Conservation (phyloP, 2,888 invertebrate genomes). For the Cheilosia vulpina region DNA sequence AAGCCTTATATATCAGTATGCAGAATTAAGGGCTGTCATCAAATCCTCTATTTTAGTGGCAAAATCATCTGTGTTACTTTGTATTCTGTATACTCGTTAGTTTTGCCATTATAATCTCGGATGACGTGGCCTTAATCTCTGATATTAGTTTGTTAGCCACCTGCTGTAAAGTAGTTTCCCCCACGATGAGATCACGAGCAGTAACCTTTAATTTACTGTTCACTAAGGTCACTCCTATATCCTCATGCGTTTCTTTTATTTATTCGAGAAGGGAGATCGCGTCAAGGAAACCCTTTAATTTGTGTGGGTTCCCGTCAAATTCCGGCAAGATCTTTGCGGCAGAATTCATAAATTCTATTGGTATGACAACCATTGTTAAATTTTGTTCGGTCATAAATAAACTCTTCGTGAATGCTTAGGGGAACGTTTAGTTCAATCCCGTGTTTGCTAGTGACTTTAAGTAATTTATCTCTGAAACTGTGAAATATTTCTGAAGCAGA, state of each 20-base stretch:
- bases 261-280: slow-evolving; percentile 1
- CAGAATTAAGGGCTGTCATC: slow-evolving; percentile 11
- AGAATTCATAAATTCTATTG: slow-evolving; percentile 10
- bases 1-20: slow-evolving; percentile 25
- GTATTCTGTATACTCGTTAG: slow-evolving; percentile 1
- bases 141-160: slow-evolving; percentile 6
- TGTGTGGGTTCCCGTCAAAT: slow-evolving; percentile 14
- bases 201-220: slow-evolving; percentile 13
- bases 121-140: slow-evolving; percentile 13
- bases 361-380: slow-evolving; percentile 1
- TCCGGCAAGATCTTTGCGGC: slow-evolving; percentile 17
- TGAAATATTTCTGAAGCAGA: neutral
- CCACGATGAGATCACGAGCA: neutral
- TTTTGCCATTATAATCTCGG: slow-evolving; percentile 14
- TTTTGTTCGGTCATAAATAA: neutral
- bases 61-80: slow-evolving; percentile 19
- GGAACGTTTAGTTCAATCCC: neutral
- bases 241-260: slow-evolving; percentile 13
- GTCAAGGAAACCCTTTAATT: slow-evolving; percentile 2
- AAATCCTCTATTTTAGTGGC: slow-evolving; percentile 9
- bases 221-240: slow-evolving; percentile 1
- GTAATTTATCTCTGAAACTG: slow-evolving; percentile 8
- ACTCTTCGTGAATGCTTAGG: neutral
- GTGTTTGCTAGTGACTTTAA: neutral
- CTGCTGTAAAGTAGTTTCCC: neutral